These are phyloP conservation scores for Pseudachorutes palmiensis DNA, from an alignment of 1,140 invertebrate species.

Conservation along the genomic window DNA sequence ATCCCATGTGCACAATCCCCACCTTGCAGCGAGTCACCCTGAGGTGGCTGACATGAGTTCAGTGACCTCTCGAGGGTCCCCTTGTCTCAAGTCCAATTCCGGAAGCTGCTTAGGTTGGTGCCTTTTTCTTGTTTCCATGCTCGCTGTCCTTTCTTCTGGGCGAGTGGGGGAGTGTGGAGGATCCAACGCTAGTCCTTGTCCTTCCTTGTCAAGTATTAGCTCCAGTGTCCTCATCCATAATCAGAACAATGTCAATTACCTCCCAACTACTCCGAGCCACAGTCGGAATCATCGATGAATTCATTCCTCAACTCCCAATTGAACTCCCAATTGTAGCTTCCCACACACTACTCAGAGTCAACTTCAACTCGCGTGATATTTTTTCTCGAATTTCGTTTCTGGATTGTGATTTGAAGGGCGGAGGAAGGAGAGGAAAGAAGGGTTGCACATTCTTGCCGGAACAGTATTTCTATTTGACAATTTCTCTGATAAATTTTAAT, in stretches of 20 bases:
- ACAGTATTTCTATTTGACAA: too few relatives aligned
- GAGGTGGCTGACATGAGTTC: slow-evolving; percentile 16
- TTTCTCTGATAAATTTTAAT: too few relatives aligned
- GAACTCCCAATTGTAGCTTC: too few relatives aligned
- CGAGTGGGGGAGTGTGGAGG: slow-evolving; percentile 8
- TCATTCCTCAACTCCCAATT: not conserved
- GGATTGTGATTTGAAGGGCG: too few relatives aligned
- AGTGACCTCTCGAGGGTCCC: not conserved
- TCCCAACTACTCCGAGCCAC: slow-evolving; percentile 4
- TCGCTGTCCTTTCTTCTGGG: slow-evolving; percentile 8
- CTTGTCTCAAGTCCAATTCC: slow-evolving; percentile 8
- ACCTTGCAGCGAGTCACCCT: slow-evolving; percentile 21
- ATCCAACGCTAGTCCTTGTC: slow-evolving; percentile 14
- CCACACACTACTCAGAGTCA: too few relatives aligned
- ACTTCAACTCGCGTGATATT: not conserved
- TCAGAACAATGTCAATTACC: slow-evolving; percentile 10
- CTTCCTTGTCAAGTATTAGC: slow-evolving; percentile 2
- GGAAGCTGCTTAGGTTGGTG: slow-evolving; percentile 39
- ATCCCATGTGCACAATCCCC: slow-evolving; percentile 23
- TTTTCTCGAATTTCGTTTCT: too few relatives aligned
- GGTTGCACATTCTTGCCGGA: too few relatives aligned
- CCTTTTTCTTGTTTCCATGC: slow-evolving; percentile 35
- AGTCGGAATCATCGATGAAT: not conserved
- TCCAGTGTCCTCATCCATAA: not conserved
- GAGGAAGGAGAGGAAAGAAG: too few relatives aligned